These are phyloP conservation scores for Thinocorus orbignyianus DNA, from an alignment of 2,113 vertebrate species.

Conservation along the genomic window DNA sequence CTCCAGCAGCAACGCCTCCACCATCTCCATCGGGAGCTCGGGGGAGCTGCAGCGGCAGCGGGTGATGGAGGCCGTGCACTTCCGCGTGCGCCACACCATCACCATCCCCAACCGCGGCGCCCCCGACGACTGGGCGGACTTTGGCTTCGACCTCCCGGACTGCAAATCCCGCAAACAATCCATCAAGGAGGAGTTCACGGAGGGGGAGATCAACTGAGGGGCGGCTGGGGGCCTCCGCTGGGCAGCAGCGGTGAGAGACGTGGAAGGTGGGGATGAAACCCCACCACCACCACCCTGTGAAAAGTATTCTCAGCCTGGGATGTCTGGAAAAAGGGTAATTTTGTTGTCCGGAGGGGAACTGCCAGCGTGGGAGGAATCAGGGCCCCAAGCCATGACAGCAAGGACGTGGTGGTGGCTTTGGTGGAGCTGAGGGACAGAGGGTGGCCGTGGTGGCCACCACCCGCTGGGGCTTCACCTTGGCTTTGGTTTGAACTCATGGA, in stretches of 20 bases:
- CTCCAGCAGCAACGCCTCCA: conserved; percentile 88
- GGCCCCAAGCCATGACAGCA: background rate
- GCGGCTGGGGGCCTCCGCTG: background rate
- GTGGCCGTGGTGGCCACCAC: background rate
- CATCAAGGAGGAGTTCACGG: conserved; percentile 95
- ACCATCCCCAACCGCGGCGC: conserved; percentile 90
- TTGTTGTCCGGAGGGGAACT: background rate
- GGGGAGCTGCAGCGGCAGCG: conserved; percentile 95
- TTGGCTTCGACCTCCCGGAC: conserved; percentile 98
- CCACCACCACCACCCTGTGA: accelerated
- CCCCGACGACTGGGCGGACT: conserved; percentile 93
- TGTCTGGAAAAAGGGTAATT: background rate
- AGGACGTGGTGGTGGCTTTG: background rate
- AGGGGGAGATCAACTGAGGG: conserved; percentile 86
- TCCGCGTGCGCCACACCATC: conserved; percentile 98
- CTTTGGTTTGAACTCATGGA: background rate
- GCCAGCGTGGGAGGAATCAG: background rate
- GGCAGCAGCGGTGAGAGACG: background rate
- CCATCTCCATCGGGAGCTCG: conserved; percentile 81
- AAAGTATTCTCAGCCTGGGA: background rate
- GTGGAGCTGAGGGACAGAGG: background rate
- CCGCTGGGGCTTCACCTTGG: background rate
- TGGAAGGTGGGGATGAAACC: accelerated
- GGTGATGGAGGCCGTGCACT: conserved; percentile 98
- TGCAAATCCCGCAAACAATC: conserved; percentile 90